Base-by-base conservation (phyloP, 2,888 invertebrate genomes). In the Chrysolina haemoptera region DNA sequence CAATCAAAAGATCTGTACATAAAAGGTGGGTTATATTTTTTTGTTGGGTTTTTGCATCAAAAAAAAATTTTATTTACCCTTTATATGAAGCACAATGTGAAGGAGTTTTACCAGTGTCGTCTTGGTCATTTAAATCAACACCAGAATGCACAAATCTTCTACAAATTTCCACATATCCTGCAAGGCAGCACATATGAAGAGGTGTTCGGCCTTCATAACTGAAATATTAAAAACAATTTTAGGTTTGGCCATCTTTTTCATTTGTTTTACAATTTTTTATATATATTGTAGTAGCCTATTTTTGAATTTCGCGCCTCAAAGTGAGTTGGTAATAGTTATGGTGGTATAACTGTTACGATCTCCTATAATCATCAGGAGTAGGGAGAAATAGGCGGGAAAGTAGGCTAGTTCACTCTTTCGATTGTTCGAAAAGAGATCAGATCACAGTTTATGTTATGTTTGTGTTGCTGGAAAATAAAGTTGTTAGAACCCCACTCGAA, bases 31-130 rank as follows among this genome's bases (percentile, higher is more conserved):
- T 16, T 71, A n/a, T 46, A 35, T 55, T 50, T n/a, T 43, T 22
- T 20, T 66, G 9, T 11, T 40, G 46, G 53, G 35, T n/a, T 10
- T 10, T 70, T 53, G 11, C 27, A 35, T 35, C 8, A 6, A 0
- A 35, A 35, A 35, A 35, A 53, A 40, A 35, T n/a, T n/a, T 62
- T 64, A 76, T 74, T 79, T 73, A 88, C 87, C 88, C 92, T 83
- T 90, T 90, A 82, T 90, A 91, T 3, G 92, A 91, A 62, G 92
- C 91, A 71, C 91, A 90, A 84, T 93, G 92, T 46, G 91, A 87
- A 41, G 91, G 90, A 0, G 92, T 92, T 76, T 91, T 89, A 14
- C 91, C 91, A 46, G 86, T 88, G 80, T 90, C 90, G 82, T 93
- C 92, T 67, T 88, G 87, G 6, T 89, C 88, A 82, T 91, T 90